Conservation (phyloP, 1,140 invertebrate species). For the Ips typographus region DNA sequence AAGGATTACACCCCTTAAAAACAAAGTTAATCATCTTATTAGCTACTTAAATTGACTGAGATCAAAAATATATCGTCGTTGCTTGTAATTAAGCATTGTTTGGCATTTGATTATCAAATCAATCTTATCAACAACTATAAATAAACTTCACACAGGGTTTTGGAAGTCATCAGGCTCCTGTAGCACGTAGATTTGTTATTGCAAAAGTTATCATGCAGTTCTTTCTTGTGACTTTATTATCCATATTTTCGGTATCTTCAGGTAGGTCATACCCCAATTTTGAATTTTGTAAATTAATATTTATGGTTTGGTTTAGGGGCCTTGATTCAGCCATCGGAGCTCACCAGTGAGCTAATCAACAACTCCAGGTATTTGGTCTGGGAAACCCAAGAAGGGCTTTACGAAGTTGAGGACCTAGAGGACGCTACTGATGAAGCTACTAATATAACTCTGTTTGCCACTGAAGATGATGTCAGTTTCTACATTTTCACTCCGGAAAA, state of each 20-base stretch:
- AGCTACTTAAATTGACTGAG: too few relatives aligned
- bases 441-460: slow-evolving; percentile 15
- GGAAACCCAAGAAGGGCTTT: slow-evolving; percentile 36
- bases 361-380: slow-evolving; percentile 25
- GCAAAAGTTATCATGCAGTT: neutral
- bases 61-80: too few relatives aligned
- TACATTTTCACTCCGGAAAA: slow-evolving; percentile 40
- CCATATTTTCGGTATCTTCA: neutral
- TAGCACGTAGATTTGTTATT: too few relatives aligned
- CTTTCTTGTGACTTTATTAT: neutral
- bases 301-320: neutral
- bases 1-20: too few relatives aligned
- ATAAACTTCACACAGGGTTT: too few relatives aligned
- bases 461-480: slow-evolving; percentile 36
- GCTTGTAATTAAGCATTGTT: too few relatives aligned
- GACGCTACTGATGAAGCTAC: neutral
- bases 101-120: too few relatives aligned
- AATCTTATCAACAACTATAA: too few relatives aligned
- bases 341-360: slow-evolving; percentile 13
- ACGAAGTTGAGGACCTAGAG: slow-evolving; percentile 30
- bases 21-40: too few relatives aligned
- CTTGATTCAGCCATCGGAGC: slow-evolving; percentile 3
- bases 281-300: neutral
- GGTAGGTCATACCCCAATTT: neutral
- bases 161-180: too few relatives aligned